Evolutionary conservation across 1,140 invertebrate genomes (phyloP), one percentile per base, ranked within the genome.

Genomic region (Arctopsyche grandis): DNA sequence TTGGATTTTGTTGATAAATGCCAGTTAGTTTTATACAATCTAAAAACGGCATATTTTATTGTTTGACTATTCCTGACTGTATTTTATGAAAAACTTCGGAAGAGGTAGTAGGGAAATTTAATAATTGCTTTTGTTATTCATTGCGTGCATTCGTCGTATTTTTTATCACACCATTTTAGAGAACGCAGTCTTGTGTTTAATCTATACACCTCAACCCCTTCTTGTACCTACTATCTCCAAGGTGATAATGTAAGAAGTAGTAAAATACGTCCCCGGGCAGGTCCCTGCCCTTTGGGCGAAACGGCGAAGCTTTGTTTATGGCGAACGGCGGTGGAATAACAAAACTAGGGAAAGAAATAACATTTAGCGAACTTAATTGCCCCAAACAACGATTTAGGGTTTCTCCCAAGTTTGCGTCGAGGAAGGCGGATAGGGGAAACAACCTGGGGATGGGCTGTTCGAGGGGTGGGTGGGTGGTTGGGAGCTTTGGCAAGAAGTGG

Each of bases 331-430:
- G 43, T 79, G 69, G 81, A 82, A 82, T 82, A 82, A 82, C 81
- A 82, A 82, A 82, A 82, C 70, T 75, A 58, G 75, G 66, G 79
- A 82, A 80, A 82, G 79, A 82, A 82, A 82, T 82, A 82, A 82
- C 79, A 82, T 82, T 82, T 82, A 82, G 81, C 76, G 77, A 82
- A 82, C 81, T 80, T 82, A 82, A 82, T 82, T 82, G 81, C 79
- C 81, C 79, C 73, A 80, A 80, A 80, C 77, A 82, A 75, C 81
- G 81, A 82, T 82, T 82, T 82, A 82, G 78, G 75, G 81, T 78
- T 76, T 76, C 74, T 76, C 56, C 71, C 24, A 44, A 76, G 58
- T 60, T 63, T 63, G 38, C 71, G 43, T 56, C 52, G 16, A 9
- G 52, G 38, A 43, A 44, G 46, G 70, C 16, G 38, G 70, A 1